phyloP scores from a whole-genome alignment of 2,113 vertebrate species.

The Dipodomys ordii region DNA sequence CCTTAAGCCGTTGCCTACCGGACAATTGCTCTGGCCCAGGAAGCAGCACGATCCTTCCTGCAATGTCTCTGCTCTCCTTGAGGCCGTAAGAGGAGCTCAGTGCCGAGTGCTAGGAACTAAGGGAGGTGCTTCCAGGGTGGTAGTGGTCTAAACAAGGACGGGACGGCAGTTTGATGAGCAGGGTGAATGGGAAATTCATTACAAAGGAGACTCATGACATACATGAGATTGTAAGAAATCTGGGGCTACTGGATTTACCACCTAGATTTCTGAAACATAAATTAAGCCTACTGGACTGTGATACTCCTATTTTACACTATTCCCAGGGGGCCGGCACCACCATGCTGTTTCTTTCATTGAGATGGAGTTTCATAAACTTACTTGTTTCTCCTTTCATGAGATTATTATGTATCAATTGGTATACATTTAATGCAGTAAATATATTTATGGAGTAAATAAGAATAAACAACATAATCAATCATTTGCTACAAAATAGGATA shows the following conservation, averaged over 20 bases:
- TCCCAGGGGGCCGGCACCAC: too few relatives aligned
- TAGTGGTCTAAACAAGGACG: background rate
- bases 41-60: background rate
- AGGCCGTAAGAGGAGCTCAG: background rate
- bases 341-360: too few relatives aligned
- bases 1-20: background rate
- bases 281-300: too few relatives aligned
- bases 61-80: background rate
- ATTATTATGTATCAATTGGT: too few relatives aligned
- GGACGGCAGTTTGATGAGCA: background rate
- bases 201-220: background rate
- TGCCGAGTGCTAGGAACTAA: background rate
- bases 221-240: background rate
- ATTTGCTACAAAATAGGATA: too few relatives aligned
- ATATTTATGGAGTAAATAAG: too few relatives aligned
- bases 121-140: background rate
- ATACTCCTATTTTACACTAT: too few relatives aligned
- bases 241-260: background rate
- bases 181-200: background rate
- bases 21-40: background rate
- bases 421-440: too few relatives aligned
- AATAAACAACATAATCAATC: too few relatives aligned
- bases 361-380: too few relatives aligned
- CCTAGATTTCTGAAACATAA: constrained; percentile 2
- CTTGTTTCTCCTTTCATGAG: too few relatives aligned